Base-by-base conservation (phyloP, 2,888 invertebrate genomes). In the Euplagia quadripunctaria region DNA sequence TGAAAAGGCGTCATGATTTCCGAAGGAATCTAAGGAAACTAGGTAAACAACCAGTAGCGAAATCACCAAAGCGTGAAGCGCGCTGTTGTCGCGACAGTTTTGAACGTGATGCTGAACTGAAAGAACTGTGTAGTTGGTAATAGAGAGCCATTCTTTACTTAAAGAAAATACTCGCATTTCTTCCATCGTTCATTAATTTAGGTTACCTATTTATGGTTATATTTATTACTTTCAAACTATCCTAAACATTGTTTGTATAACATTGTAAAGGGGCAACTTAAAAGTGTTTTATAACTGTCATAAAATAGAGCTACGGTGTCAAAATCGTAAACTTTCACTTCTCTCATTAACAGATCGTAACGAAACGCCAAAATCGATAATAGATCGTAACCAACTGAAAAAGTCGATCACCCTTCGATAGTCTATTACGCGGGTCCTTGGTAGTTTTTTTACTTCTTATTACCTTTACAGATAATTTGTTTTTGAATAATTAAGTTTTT, bases 261-360 rank as follows among this genome's bases (percentile, higher is more conserved):
- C 83, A 85, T 80, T 77, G 79, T 84, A 86, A 82, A 78, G 77
- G 72, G 55, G 65, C 43, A 77, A 81, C 78, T 80, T 84, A 78
- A 82, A 86, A 84, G 77, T 82, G 83, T 89, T 93, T 92, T 91
- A 91, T 89, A 86, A 90, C 87, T 85, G 75, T 80, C 92, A 89
- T 94, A 91, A 94, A 93, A 88, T 84, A 77, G 78, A 79, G 81
- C 78, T 86, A 81, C 75, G 82, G 90, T 90, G 92, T 93, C 88
- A 91, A 91, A 61, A 93, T 92, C 93, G 92, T 95, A 87, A 94
- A 94, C 88, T 90, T 89, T 90, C 90, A 89, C 90, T 91, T 83
- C 80, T 78, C 85, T 89, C 91, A 93, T 94, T 93, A 94, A 91
- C 93, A 89, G 88, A 78, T 91, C 91, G 88, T 93, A 86, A 91